Evolutionary conservation across 2,888 invertebrate genomes (phyloP).

Genomic region (Trichogramma dendrolimi): DNA sequence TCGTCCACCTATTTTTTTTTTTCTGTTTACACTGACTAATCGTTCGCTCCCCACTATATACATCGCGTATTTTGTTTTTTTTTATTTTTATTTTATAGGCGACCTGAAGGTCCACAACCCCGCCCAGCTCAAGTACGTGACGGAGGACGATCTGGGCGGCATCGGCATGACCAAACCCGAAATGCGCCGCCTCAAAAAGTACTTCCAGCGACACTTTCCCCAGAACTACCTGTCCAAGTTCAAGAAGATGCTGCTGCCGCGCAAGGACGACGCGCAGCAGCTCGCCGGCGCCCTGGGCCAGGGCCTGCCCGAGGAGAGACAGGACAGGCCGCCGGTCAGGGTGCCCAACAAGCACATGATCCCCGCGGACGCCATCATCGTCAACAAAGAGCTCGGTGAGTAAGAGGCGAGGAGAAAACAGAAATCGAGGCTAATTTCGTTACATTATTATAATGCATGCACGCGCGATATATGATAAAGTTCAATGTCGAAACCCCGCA

Average conservation of each 20-base stretch:
- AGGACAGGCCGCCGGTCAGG: constrained; percentile 53
- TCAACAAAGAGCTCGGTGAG: constrained; percentile 81
- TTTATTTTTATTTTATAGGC: constrained; percentile 33
- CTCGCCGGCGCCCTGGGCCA: constrained; percentile 40
- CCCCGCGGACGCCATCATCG: constrained; percentile 82
- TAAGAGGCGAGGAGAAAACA: neutral
- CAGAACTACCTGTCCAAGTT: constrained; percentile 90
- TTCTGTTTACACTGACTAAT: neutral
- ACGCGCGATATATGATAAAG: no score
- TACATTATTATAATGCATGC: no score
- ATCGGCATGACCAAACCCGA: constrained; percentile 94
- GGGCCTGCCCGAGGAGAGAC: constrained; percentile 48
- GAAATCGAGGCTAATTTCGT: no score
- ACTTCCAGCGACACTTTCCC: constrained; percentile 88
- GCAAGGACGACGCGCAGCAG: constrained; percentile 50
- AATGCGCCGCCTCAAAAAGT: constrained; percentile 88
- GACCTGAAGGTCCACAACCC: constrained; percentile 85
- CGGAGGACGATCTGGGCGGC: constrained; percentile 83
- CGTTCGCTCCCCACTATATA: neutral
- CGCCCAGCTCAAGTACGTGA: constrained; percentile 89
- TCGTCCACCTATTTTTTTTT: no score
- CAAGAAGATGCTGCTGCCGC: constrained; percentile 72
- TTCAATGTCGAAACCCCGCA: no score
- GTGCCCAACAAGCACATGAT: constrained; percentile 80
- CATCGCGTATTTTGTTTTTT: neutral